These are phyloP conservation scores for Troides helena DNA, from an alignment of 2,888 invertebrate genomes.

Conservation along the genomic window DNA sequence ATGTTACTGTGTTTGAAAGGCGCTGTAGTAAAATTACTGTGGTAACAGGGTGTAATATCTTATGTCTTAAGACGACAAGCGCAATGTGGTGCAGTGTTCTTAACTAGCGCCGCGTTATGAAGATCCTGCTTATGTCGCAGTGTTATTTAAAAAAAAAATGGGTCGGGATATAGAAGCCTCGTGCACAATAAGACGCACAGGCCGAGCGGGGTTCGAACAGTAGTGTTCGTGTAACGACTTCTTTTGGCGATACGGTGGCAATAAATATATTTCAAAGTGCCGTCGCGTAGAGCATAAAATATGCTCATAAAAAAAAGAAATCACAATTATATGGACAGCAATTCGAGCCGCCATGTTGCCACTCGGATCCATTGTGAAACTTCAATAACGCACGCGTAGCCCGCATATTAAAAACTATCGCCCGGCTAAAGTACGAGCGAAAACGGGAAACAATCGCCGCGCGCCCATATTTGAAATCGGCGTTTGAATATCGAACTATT, in stretches of 20 bases:
- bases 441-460: slow-evolving; percentile 76
- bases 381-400: slow-evolving; percentile 70
- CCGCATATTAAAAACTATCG: slow-evolving; percentile 75
- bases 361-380: slow-evolving; percentile 72
- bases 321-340: slow-evolving; percentile 46
- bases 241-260: slow-evolving; percentile 22
- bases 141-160: too few species aligned
- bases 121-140: too few species aligned
- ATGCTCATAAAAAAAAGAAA: slow-evolving; percentile 35
- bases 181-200: not conserved
- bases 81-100: too few species aligned
- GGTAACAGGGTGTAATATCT: too few species aligned
- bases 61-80: too few species aligned
- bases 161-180: too few species aligned
- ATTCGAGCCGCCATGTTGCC: slow-evolving; percentile 60
- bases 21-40: too few species aligned
- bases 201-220: not conserved
- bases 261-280: slow-evolving; percentile 21
- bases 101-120: too few species aligned
- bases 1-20: too few species aligned
- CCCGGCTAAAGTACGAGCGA: slow-evolving; percentile 64
- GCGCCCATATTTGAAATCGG: slow-evolving; percentile 74
- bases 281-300: slow-evolving; percentile 27
- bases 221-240: not conserved
- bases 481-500: slow-evolving; percentile 77